Evolutionary conservation across 2,113 vertebrate species (phyloP).

Genomic region (Oreotrochilus melanogaster): DNA sequence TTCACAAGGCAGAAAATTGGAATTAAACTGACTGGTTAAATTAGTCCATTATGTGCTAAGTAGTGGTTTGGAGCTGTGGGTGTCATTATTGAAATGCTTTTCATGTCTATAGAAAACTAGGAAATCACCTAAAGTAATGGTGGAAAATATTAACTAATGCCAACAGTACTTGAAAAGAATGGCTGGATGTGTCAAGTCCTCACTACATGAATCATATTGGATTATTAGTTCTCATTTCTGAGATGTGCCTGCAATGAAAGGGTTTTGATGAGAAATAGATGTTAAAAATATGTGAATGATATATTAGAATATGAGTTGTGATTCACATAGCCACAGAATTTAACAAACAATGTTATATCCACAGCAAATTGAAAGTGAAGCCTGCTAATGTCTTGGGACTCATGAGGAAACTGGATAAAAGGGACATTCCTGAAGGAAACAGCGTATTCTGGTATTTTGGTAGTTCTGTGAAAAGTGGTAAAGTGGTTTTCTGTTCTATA

Average conservation of each 20-base stretch:
- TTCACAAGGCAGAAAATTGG: background rate
- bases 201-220: conserved; percentile 29
- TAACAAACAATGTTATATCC: background rate
- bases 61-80: conserved; percentile 55
- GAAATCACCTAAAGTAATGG: conserved; percentile 62
- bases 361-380: background rate
- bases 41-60: conserved; percentile 73
- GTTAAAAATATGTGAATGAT: background rate
- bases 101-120: conserved; percentile 48
- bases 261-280: background rate
- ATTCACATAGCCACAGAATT: background rate
- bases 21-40: conserved; percentile 60
- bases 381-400: background rate
- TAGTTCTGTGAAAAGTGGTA: background rate
- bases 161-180: conserved; percentile 56
- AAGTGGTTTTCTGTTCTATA: background rate
- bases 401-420: background rate
- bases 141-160: conserved; percentile 57
- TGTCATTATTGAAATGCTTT: conserved; percentile 66
- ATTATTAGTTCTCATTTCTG: conserved; percentile 33
- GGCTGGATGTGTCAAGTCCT: conserved; percentile 14
- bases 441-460: background rate
- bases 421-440: background rate
- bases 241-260: conserved; percentile 15
- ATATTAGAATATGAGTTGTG: background rate